Base-by-base conservation (phyloP, 2,888 invertebrate genomes). In the Campoplex capitator region DNA sequence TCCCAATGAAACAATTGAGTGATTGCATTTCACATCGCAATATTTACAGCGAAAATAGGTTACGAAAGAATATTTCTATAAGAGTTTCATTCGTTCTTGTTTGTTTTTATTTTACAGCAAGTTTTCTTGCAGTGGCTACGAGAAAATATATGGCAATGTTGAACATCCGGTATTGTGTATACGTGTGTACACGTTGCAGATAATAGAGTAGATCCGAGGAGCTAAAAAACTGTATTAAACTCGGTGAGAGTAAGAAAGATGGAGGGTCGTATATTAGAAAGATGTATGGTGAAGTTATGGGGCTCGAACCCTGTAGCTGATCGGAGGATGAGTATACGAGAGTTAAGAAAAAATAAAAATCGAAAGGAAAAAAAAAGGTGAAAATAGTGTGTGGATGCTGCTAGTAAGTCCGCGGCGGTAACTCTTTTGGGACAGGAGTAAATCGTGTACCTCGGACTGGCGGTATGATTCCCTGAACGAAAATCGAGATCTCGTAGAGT, bases 391-490 rank as follows among this genome's bases (percentile, higher is more conserved):
- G 58, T 58, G 58, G 28, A 58, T n/a, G 28, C 13, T 54, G 51
- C 38, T n/a, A 18, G 56, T 45, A 28, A 75, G 38, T 82, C 38
- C 38, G 32, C n/a, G 70, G 58, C 62, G 48, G 58, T 38, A 28
- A 71, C 71, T 54, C 32, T 75, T 75, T 62, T 75, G 54, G n/a
- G 65, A 71, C 56, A 70, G 9, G 73, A 38, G 74, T 73, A 84
- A 79, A 84, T 75, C 79, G 58, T 74, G 68, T 74, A 79, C 51
- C 28, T 32, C 65, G 74, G 77, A 67, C 56, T 77, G 6, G 38
- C 51, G 70, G 65, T 1, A 3, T 84, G 74, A 48, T 13, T 79
- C 68, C 74, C 70, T 74, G 75, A 48, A 79, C 58, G 79, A 38
- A 75, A 75, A 79, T 84, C 42, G 74, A 65, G 54, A 84, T 51